Evolutionary conservation across 2,888 invertebrate species (phyloP).

Genomic region (Macrostomum cliftonense): DNA sequence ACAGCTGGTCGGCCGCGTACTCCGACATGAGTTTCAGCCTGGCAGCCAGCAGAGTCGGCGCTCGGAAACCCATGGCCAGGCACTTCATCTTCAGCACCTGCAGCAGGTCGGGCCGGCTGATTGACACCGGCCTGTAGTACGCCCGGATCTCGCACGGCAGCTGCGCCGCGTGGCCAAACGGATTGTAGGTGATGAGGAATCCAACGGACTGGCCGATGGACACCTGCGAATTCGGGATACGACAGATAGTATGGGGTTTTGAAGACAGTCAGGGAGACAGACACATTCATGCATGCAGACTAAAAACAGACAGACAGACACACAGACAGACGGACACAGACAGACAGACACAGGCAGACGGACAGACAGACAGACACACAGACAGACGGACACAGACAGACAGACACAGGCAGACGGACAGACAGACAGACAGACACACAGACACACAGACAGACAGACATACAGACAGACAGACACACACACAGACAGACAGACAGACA

Average conservation of each 20-base stretch:
- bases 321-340: too few species aligned
- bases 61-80: conserved; percentile 27
- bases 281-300: too few species aligned
- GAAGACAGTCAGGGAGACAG: too few species aligned
- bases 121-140: conserved; percentile 27
- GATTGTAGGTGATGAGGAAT: conserved; percentile 26
- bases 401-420: too few species aligned
- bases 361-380: too few species aligned
- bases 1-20: conserved; percentile 31
- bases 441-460: too few species aligned
- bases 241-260: neutral
- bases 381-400: too few species aligned
- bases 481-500: too few species aligned
- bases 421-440: too few species aligned
- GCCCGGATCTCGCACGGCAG: conserved; percentile 24
- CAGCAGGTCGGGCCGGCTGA: conserved; percentile 27
- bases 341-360: too few species aligned
- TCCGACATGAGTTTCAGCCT: conserved; percentile 28
- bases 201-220: conserved; percentile 19
- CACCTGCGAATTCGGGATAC: conserved; percentile 19
- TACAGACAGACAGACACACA: too few species aligned
- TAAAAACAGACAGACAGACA: too few species aligned
- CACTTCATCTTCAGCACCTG: conserved; percentile 31
- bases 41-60: conserved; percentile 25
- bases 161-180: conserved; percentile 10